A percentile compares a stretch with the other conserved stretches of the same genome.
phyloP scores from a whole-genome alignment of 2,888 invertebrate species.

The Caenorhabditis imperialis region DNA sequence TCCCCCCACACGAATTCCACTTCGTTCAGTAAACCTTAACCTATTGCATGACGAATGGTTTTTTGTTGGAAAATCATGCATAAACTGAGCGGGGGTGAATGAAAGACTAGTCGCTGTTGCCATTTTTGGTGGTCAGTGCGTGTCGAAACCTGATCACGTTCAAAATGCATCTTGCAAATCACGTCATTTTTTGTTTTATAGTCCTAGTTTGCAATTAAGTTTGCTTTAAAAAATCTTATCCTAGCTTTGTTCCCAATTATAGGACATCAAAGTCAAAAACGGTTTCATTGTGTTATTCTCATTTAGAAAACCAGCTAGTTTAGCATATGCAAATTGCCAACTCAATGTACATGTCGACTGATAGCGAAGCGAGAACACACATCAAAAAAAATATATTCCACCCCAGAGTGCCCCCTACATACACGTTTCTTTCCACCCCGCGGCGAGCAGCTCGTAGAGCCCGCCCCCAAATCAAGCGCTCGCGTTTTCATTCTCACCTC shows the following conservation, averaged over 20 bases:
- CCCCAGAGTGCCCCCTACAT: too few species aligned
- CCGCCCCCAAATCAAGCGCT: slow-evolving; percentile 52
- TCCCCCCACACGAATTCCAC: slow-evolving; percentile 22
- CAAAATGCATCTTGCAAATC: slow-evolving; percentile 16
- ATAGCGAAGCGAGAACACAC: too few species aligned
- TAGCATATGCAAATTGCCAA: too few species aligned
- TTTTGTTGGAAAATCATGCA: slow-evolving; percentile 40
- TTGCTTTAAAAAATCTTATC: too few species aligned
- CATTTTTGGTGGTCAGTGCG: slow-evolving; percentile 16
- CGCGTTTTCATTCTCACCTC: slow-evolving; percentile 45
- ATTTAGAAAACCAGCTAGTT: too few species aligned
- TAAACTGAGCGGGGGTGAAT: slow-evolving; percentile 34
- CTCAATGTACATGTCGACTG: too few species aligned
- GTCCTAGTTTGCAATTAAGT: too few species aligned
- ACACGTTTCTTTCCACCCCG: slow-evolving; percentile 29
- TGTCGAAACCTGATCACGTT: slow-evolving; percentile 30
- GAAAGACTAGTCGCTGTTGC: slow-evolving; percentile 36
- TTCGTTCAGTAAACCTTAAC: background rate
- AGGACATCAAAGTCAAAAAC: too few species aligned
- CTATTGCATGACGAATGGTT: slow-evolving; percentile 25
- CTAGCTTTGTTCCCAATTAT: too few species aligned
- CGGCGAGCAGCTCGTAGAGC: slow-evolving; percentile 36
- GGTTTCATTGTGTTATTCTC: too few species aligned
- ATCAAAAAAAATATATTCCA: too few species aligned
- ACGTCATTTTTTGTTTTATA: too few species aligned